These are phyloP conservation scores for Cerastis leucographa DNA, from an alignment of 2,888 invertebrate genomes.

Conservation along the genomic window DNA sequence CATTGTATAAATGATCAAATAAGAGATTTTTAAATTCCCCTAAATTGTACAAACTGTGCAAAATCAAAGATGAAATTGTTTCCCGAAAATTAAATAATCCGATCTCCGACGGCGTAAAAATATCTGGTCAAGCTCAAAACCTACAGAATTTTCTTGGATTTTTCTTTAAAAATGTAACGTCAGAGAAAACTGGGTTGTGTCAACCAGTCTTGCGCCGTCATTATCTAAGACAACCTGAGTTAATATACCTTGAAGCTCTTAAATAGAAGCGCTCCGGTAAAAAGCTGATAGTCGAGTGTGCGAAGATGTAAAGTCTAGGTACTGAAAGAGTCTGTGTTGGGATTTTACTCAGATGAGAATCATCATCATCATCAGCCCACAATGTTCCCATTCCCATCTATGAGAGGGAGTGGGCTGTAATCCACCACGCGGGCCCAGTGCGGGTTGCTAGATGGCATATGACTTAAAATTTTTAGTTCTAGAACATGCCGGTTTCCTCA, in stretches of 20 bases:
- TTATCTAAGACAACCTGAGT: slow-evolving; percentile 58
- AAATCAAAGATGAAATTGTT: background rate
- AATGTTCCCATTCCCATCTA: too few species aligned
- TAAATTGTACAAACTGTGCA: background rate
- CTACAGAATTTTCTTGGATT: slow-evolving; percentile 12
- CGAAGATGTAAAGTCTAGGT: slow-evolving; percentile 17
- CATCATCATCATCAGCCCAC: too few species aligned
- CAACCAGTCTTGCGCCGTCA: slow-evolving; percentile 56
- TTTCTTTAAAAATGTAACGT: slow-evolving; percentile 39
- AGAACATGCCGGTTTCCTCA: too few species aligned
- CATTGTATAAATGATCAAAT: background rate
- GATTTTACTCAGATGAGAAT: background rate
- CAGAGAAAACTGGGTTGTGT: slow-evolving; percentile 61
- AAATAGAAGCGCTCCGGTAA: slow-evolving; percentile 56
- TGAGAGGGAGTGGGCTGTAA: too few species aligned
- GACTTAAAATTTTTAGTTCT: too few species aligned
- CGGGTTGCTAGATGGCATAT: too few species aligned
- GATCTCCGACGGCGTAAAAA: background rate
- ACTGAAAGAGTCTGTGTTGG: slow-evolving; percentile 10
- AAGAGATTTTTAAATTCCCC: background rate
- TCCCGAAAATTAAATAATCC: background rate
- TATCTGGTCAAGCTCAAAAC: slow-evolving; percentile 6
- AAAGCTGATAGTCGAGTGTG: slow-evolving; percentile 51
- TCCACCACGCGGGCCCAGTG: too few species aligned
- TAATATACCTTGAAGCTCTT: slow-evolving; percentile 50